Conservation (phyloP, 64 coral and sea anemone genomes). For the Montipora capricornis region DNA sequence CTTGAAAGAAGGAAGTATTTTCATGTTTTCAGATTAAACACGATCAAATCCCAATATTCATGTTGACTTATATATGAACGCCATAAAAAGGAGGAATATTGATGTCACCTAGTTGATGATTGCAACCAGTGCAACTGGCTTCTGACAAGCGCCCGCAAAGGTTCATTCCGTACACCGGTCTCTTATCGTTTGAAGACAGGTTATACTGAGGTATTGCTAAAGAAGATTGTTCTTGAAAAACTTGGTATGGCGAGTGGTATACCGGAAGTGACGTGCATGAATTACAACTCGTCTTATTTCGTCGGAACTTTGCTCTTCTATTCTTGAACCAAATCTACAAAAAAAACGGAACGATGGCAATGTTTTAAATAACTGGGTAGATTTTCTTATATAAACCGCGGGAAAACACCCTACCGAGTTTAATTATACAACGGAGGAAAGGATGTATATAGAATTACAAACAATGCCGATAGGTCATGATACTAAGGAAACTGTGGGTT, state of each 20-base stretch:
- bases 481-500: too few relatives aligned
- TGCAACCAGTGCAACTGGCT: not conserved
- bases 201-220: not conserved
- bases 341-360: not conserved
- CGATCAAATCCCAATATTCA: not conserved
- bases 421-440: too few relatives aligned
- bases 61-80: not conserved
- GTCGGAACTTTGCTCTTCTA: conserved; percentile 74
- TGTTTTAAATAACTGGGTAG: not conserved
- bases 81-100: not conserved
- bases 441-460: too few relatives aligned
- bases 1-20: not conserved
- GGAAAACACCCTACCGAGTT: too few relatives aligned
- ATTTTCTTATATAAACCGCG: not conserved
- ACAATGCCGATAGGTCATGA: too few relatives aligned
- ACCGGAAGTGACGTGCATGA: not conserved
- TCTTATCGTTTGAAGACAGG: conserved; percentile 1
- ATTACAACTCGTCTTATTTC: conserved; percentile 51
- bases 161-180: not conserved
- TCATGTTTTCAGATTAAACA: not conserved
- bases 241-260: not conserved
- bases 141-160: not conserved
- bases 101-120: not conserved
- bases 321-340: conserved; percentile 86
- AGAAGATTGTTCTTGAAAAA: conserved; percentile 18